Conservation (phyloP, 2,797 vertebrate species). For the Peromyscus melanophrys region DNA sequence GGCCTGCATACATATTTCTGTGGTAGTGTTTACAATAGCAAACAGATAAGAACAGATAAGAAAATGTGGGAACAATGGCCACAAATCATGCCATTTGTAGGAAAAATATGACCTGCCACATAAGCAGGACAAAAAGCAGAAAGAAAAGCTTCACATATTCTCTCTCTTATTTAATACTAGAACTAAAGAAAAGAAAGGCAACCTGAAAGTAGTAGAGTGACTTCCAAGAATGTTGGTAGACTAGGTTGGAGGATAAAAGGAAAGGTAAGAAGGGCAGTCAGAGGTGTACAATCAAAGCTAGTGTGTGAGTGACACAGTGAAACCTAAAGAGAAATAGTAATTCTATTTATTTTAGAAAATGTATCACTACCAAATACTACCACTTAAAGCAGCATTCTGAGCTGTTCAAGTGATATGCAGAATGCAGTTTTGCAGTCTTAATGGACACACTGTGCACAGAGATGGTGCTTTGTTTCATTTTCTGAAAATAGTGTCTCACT, state of each 20-base stretch:
- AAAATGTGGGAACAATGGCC: background rate
- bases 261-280: background rate
- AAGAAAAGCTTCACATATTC: background rate
- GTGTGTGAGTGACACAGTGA: too few relatives aligned
- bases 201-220: background rate
- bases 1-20: background rate
- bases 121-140: background rate
- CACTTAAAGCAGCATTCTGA: background rate
- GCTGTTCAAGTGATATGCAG: background rate
- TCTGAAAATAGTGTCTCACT: background rate
- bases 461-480: background rate
- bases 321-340: background rate
- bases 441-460: background rate
- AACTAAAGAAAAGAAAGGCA: background rate
- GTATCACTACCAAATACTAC: background rate
- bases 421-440: background rate
- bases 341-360: background rate
- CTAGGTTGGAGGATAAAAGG: background rate
- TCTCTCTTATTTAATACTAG: background rate
- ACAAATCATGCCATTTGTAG: background rate
- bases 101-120: background rate
- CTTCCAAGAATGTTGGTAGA: background rate
- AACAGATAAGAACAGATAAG: background rate
- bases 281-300: too few relatives aligned
- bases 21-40: background rate